phyloP scores from a whole-genome alignment of 2,888 invertebrate genomes.

The Gasteruption jaculator region DNA sequence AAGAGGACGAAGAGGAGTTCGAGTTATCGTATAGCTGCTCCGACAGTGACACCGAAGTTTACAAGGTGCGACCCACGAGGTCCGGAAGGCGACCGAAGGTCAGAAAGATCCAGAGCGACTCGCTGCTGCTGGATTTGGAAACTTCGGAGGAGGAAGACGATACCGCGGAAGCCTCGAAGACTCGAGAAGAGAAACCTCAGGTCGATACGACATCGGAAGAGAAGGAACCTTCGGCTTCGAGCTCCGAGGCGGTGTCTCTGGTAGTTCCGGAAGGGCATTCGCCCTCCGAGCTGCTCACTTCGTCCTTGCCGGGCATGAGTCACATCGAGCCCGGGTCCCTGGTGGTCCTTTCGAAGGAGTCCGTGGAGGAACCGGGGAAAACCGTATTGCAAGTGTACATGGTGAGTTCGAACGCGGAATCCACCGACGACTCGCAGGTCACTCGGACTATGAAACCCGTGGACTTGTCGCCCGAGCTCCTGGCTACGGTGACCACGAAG shows the following conservation, averaged over 20 bases:
- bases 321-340: slow-evolving; percentile 53
- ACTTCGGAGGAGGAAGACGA: slow-evolving; percentile 2
- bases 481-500: slow-evolving; percentile 40
- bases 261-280: slow-evolving; percentile 12
- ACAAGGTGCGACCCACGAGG: slow-evolving; percentile 48
- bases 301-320: slow-evolving; percentile 33
- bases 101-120: slow-evolving; percentile 36
- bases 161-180: slow-evolving; percentile 6
- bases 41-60: slow-evolving; percentile 39
- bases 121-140: no score
- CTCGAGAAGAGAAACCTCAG: slow-evolving; percentile 1
- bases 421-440: slow-evolving; percentile 20
- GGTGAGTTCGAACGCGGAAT: slow-evolving; percentile 47
- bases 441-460: slow-evolving; percentile 43
- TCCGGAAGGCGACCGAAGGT: slow-evolving; percentile 51
- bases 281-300: slow-evolving; percentile 28
- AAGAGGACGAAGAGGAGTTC: slow-evolving; percentile 21
- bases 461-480: slow-evolving; percentile 42
- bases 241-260: no score
- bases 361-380: slow-evolving; percentile 49
- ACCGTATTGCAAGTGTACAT: slow-evolving; percentile 54
- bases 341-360: slow-evolving; percentile 53
- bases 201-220: not conserved
- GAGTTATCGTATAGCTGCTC: slow-evolving; percentile 10
- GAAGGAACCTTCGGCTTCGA: slow-evolving; percentile 3